Evolutionary conservation across 2,888 invertebrate genomes (phyloP), one percentile per base, ranked within the genome.

Genomic region (Caenorhabditis sp.): DNA sequence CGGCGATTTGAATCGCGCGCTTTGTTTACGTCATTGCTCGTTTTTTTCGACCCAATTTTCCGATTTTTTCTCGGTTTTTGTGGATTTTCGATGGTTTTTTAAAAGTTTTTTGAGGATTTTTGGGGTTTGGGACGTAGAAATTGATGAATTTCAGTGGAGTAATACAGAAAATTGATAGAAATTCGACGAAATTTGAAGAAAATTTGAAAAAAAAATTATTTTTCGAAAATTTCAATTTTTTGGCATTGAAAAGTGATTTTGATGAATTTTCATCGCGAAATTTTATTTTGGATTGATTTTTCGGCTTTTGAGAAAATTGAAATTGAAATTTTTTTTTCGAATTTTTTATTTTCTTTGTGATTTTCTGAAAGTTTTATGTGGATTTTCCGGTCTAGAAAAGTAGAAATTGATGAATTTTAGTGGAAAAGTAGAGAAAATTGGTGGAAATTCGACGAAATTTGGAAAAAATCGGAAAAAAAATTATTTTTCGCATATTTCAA

Each of bases 21-120:
- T 35, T 58, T 58, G 58, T 37, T 37, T 37, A 58, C 58, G 20
- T 15, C 32, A 32, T 32, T 32, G 32, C 32, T 32, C 32, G 9
- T 9, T 32, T 32, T 32, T 32, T 32, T 32, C 32, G 32, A 9
- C 32, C 22, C 50, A 20, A 47, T 22, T 58, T 58, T 58, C 32
- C 8, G 15, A 18, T 40, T 40, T 37, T 22, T 40, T 60, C 40
- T 20, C 60, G 11, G 8, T 58, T 35, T 58, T 35, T 9, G n/a
- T 35, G n/a, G 18, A 35, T 35, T 58, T 58, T 58, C 18, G 1
- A 13, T 35, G 2, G 40, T 37, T 60, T 60, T 60, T 40, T 6
- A 9, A 13, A 18, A 4, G 40, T 37, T 60, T 60, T 60, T 40
- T 6, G 8, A 37, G 5, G 11, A 24, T 61, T 61, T 44, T 60